Percentiles rank a stretch among this genome's conserved stretches.
Conservation (phyloP, 2,888 invertebrate species). For the Pachydiplax longipennis region DNA sequence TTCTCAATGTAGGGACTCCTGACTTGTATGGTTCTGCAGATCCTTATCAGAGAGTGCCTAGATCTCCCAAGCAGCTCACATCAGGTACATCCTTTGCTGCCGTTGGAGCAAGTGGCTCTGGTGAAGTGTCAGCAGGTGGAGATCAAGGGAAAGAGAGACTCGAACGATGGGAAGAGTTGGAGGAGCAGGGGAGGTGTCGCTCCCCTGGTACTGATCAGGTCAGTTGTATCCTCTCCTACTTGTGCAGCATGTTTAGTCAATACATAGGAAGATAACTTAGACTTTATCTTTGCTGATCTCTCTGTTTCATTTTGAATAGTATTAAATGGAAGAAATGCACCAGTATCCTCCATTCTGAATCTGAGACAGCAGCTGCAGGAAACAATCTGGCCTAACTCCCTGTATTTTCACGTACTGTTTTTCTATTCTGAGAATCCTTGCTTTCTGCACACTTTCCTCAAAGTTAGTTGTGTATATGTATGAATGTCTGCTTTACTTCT, state of each 20-base stretch:
- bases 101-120: slow-evolving; percentile 54
- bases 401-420: slow-evolving; percentile 37
- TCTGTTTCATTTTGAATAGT: slow-evolving; percentile 40
- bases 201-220: slow-evolving; percentile 91
- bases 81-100: slow-evolving; percentile 2
- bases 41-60: slow-evolving; percentile 82
- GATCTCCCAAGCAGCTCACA: slow-evolving; percentile 71
- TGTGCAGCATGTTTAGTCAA: slow-evolving; percentile 3
- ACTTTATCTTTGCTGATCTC: slow-evolving; percentile 35
- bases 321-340: slow-evolving; percentile 33
- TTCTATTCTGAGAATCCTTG: slow-evolving; percentile 31
- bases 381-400: slow-evolving; percentile 32
- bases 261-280: slow-evolving; percentile 18
- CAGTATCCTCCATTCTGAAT: slow-evolving; percentile 44
- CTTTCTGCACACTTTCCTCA: slow-evolving; percentile 38
- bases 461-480: slow-evolving; percentile 25
- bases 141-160: slow-evolving; percentile 60
- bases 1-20: slow-evolving; percentile 87
- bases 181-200: slow-evolving; percentile 72
- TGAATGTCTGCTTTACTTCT: slow-evolving; percentile 31
- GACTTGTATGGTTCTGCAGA: slow-evolving; percentile 91
- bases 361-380: slow-evolving; percentile 42
- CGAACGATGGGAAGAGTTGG: slow-evolving; percentile 59
- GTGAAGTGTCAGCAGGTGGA: slow-evolving; percentile 56
- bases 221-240: slow-evolving; percentile 56